phyloP scores from a whole-genome alignment of 2,888 invertebrate genomes.

The Drosophila multiciliata region DNA sequence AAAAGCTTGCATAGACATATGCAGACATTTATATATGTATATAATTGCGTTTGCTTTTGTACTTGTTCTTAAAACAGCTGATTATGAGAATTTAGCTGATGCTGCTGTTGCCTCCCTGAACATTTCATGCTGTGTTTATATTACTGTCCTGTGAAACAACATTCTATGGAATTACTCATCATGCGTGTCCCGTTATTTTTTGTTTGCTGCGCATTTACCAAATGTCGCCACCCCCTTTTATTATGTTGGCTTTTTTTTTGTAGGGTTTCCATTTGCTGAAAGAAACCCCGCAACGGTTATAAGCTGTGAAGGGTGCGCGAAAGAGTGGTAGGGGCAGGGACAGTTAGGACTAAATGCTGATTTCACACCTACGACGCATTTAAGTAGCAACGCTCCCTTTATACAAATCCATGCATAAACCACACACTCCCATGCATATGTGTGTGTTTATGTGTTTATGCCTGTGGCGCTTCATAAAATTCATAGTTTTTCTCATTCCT shows the following conservation, averaged over 20 bases:
- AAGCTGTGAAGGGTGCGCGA: constrained; percentile 17
- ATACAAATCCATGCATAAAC: constrained; percentile 56
- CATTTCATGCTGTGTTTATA: constrained; percentile 23
- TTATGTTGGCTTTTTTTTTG: constrained; percentile 22
- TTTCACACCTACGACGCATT: constrained; percentile 67
- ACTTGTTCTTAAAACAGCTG: constrained; percentile 40
- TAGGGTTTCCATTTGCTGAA: constrained; percentile 58
- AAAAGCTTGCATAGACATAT: not conserved
- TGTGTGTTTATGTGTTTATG: constrained; percentile 22
- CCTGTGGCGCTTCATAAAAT: constrained; percentile 55
- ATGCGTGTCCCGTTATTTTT: constrained; percentile 33
- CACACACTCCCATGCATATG: constrained; percentile 44
- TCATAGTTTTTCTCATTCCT: constrained; percentile 52
- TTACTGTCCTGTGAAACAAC: constrained; percentile 35
- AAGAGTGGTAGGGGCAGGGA: too few species aligned
- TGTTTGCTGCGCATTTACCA: constrained; percentile 63
- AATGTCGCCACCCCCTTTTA: constrained; percentile 1
- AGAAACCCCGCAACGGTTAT: constrained; percentile 65
- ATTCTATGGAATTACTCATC: constrained; percentile 44
- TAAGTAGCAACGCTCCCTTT: constrained; percentile 23
- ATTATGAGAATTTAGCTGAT: constrained; percentile 36
- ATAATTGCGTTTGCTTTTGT: constrained; percentile 5
- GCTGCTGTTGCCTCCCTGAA: not conserved
- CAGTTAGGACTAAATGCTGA: constrained; percentile 28
- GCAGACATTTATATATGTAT: not conserved